These are phyloP conservation scores for Myopa tessellatipennis DNA, from an alignment of 2,888 invertebrate species.

Conservation along the genomic window DNA sequence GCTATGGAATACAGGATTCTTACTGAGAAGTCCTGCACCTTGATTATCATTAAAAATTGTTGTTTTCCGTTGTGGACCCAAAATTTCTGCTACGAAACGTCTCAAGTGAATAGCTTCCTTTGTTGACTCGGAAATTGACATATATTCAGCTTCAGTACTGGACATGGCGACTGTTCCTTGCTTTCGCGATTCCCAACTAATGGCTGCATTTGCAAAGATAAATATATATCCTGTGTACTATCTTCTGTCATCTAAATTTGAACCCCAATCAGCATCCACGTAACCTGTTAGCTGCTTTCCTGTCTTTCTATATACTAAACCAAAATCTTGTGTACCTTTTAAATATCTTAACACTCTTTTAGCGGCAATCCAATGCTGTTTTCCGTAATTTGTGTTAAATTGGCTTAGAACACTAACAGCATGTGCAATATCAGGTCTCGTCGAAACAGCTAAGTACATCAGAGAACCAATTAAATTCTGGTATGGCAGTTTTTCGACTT, in stretches of 20 bases:
- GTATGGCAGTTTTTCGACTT: constrained; percentile 39
- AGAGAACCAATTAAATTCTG: constrained; percentile 40
- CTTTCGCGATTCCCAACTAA: too few species aligned
- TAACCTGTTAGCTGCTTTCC: constrained; percentile 26
- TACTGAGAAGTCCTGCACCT: too few species aligned
- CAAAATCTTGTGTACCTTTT: constrained; percentile 37
- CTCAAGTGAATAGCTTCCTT: constrained; percentile 25
- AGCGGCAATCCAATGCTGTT: constrained; percentile 41
- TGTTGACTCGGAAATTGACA: too few species aligned
- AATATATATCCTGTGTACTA: constrained; percentile 39
- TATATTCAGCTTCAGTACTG: too few species aligned
- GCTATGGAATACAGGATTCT: too few species aligned
- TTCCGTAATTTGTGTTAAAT: constrained; percentile 39
- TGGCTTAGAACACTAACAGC: constrained; percentile 42
- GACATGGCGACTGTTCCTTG: too few species aligned
- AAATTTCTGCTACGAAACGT: constrained; percentile 15
- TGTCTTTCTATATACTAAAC: constrained; percentile 16
- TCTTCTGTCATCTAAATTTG: constrained; percentile 33
- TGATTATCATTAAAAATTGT: background rate
- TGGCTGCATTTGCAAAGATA: background rate
- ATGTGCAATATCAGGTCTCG: constrained; percentile 46
- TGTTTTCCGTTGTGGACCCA: background rate
- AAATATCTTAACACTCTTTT: constrained; percentile 43
- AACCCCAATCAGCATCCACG: constrained; percentile 36
- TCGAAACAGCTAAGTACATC: constrained; percentile 46